Evolutionary conservation across 2,113 vertebrate species (phyloP).

Genomic region (Campylorhamphus procurvoides): DNA sequence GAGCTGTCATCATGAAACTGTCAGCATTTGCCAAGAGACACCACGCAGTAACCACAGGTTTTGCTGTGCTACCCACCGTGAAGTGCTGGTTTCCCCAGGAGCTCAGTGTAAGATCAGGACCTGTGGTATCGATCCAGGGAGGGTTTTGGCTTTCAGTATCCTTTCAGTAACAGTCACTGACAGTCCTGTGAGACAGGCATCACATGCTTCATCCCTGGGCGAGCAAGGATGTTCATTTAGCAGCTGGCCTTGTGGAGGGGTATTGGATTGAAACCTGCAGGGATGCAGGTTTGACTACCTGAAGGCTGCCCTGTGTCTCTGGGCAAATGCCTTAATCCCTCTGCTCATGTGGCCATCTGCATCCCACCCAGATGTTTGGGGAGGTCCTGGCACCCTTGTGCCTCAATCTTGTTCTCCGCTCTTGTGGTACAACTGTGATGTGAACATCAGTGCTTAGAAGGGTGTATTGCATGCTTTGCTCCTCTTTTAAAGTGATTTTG

Average conservation of each 20-base stretch:
- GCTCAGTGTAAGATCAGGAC: background rate
- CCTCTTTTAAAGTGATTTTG: background rate
- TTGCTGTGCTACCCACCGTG: background rate
- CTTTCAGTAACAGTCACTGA: background rate
- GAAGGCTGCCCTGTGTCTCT: background rate
- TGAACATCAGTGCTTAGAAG: background rate
- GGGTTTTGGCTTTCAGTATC: background rate
- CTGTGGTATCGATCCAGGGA: background rate
- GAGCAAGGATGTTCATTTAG: background rate
- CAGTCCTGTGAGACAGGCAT: background rate
- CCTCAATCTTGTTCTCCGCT: background rate
- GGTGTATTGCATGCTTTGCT: background rate
- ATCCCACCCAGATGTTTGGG: background rate
- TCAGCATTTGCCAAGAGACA: background rate
- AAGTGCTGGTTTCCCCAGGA: background rate
- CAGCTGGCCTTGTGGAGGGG: background rate
- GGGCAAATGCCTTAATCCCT: background rate
- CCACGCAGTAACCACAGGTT: background rate
- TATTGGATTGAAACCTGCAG: background rate
- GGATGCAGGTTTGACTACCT: background rate
- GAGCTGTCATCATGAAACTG: background rate
- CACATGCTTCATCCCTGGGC: background rate
- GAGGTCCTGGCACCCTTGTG: background rate
- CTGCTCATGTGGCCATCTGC: background rate
- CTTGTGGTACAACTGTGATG: accelerated